Conservation (phyloP, 2,113 vertebrate species). For the Pavo muticus region DNA sequence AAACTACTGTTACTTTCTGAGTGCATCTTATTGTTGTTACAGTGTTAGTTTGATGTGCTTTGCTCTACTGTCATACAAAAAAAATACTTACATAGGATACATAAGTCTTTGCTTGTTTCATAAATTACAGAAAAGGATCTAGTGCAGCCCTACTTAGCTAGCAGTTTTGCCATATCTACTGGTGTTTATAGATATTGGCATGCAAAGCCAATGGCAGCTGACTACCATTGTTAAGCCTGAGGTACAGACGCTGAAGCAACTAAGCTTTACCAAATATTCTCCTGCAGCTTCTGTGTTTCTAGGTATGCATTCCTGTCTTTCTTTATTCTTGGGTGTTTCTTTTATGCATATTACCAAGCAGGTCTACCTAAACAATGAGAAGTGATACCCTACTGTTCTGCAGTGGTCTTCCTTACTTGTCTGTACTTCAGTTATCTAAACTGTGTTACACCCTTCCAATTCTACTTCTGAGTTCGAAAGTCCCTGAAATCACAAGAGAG, state of each 20-base stretch:
- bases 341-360: constrained; percentile 41
- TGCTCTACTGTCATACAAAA: not conserved
- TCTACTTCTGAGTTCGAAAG: not conserved
- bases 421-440: not conserved
- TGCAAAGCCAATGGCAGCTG: not conserved
- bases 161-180: not conserved
- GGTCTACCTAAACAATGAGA: not conserved
- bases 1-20: not conserved
- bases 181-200: not conserved
- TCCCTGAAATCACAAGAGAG: not conserved
- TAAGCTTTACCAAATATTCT: constrained; percentile 41
- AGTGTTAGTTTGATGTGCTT: not conserved
- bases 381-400: not conserved
- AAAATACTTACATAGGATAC: not conserved
- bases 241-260: not conserved
- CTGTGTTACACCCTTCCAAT: not conserved
- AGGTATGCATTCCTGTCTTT: constrained; percentile 48
- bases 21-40: not conserved
- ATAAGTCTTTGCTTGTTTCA: not conserved
- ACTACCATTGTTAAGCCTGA: not conserved
- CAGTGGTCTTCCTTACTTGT: not conserved
- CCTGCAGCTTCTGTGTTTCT: not conserved
- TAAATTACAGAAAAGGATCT: not conserved
- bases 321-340: constrained; percentile 62
- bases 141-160: not conserved